These are phyloP conservation scores for Ovis canadensis DNA, from an alignment of 2,113 vertebrate genomes.

Conservation along the genomic window DNA sequence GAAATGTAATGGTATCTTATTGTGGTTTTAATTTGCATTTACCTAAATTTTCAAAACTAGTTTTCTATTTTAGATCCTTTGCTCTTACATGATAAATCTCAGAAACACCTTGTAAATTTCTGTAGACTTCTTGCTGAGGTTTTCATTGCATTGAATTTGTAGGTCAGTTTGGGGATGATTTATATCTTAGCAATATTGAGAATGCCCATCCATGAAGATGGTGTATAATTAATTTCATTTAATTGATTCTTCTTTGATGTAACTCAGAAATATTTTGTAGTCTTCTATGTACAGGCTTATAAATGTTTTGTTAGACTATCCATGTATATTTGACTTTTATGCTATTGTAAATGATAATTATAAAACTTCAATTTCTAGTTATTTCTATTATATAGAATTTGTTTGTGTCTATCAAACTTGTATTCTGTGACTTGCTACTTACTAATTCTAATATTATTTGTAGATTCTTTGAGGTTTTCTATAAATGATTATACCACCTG, in stretches of 20 bases:
- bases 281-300: not conserved
- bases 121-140: not conserved
- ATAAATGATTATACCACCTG: not conserved
- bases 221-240: not conserved
- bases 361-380: not conserved
- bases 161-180: not conserved
- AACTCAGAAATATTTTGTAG: not conserved
- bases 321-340: not conserved
- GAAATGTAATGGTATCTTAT: not conserved
- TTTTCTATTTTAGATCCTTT: not conserved
- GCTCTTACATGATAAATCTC: not conserved
- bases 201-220: not conserved
- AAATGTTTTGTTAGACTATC: not conserved
- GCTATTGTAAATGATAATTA: not conserved
- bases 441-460: not conserved
- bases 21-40: not conserved
- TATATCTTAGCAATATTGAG: not conserved
- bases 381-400: not conserved
- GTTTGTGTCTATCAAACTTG: not conserved
- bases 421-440: not conserved
- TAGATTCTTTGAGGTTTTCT: conserved; percentile 7
- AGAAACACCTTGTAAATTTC: not conserved
- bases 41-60: not conserved
- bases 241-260: not conserved
- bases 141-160: not conserved